Base-by-base conservation (phyloP, 2,888 invertebrate species). In the Taphrorychus bicolor region DNA sequence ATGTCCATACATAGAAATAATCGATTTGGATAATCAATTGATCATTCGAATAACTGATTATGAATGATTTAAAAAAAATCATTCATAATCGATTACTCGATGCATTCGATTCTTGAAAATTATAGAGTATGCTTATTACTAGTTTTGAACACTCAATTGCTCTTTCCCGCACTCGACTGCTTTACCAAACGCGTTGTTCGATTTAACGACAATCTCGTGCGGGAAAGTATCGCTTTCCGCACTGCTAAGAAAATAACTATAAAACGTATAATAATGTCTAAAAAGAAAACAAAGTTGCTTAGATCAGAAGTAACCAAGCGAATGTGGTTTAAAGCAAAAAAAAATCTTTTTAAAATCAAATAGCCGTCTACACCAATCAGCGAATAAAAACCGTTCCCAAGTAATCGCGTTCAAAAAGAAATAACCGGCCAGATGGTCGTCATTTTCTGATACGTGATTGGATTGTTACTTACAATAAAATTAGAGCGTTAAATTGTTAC, bases 401-500 rank as follows among this genome's bases (percentile, higher is more conserved):
- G 53, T 40, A 60, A 66, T 57, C 40, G 61, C 61, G 66, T 66
- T 66, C 57, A 62, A 67, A 67, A 53, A 58, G 58, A 62, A 67
- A 67, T 67, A 62, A 62, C 58, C 59, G 48, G 45, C 63, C 68
- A 68, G 62, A 62, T 68, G 68, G 63, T 68, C 68, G 54, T 21
- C 54, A 62, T 58, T 60, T 64, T 62, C 59, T 58, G 54, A 45
- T 49, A 69, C 69, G 69, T 69, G 69, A 69, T 69, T 69, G 60
- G 63, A 69, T 57, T 69, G 63, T 59, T 60, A 69, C 64, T 69
- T 64, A 64, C 64, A 64, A 69, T 69, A 64, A 70, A 70, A 70
- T 70, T 70, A 66, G 70, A 70, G 62, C 70, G 70, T 66, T 66
- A 70, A 70, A 70, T 70, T 70, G 66, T 70, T 70, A 66, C 66